Conservation (phyloP, 2,888 invertebrate genomes). For the Erannis defoliaria region DNA sequence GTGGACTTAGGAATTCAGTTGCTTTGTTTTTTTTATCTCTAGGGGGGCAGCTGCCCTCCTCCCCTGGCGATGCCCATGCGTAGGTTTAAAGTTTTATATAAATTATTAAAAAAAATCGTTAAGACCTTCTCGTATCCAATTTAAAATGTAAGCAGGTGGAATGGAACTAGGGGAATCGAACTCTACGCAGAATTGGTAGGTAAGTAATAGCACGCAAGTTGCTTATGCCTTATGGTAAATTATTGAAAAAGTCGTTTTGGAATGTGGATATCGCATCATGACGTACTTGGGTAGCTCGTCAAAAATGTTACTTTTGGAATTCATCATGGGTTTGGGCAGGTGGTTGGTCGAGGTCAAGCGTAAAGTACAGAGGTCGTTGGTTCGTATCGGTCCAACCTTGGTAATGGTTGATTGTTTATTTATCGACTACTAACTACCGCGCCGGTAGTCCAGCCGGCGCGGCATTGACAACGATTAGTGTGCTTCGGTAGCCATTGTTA, state of each 20-base stretch:
- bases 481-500: constrained; percentile 16
- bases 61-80: no score
- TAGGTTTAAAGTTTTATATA: no score
- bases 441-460: constrained; percentile 16
- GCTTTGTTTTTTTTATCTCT: no score
- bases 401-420: constrained; percentile 41
- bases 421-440: constrained; percentile 28
- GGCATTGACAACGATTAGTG: constrained; percentile 37
- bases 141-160: constrained; percentile 8
- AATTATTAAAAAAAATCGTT: no score
- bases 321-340: constrained; percentile 24
- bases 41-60: no score
- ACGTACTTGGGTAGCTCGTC: constrained; percentile 1
- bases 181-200: constrained; percentile 2
- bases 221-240: no score
- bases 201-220: background rate
- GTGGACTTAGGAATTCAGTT: no score
- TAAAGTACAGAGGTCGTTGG: constrained; percentile 56
- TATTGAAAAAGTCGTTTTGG: constrained; percentile 21
- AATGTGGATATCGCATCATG: constrained; percentile 10
- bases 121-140: no score
- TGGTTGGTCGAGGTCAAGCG: constrained; percentile 39
- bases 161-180: constrained; percentile 1
- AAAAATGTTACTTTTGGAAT: constrained; percentile 27
- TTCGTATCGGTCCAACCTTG: constrained; percentile 47